Conservation (phyloP, 2,888 invertebrate species). For the Lasioglossum marginatum region DNA sequence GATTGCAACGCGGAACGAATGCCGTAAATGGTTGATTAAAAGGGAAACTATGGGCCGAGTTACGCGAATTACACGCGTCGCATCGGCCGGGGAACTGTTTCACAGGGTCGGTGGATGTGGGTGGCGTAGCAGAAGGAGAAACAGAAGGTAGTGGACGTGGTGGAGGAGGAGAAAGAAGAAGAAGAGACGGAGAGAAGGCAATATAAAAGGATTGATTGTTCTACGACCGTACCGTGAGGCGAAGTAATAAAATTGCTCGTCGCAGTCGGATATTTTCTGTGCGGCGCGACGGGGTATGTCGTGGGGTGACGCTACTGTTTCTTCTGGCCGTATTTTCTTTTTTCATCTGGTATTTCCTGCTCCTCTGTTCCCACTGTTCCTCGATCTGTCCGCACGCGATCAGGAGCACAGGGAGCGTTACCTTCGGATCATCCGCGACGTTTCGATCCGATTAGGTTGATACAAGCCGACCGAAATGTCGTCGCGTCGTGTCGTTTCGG, state of each 20-base stretch:
- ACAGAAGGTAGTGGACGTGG: background rate
- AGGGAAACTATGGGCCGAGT: background rate
- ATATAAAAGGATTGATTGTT: constrained; percentile 51
- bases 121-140: background rate
- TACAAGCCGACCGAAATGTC: too few species aligned
- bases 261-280: constrained; percentile 61
- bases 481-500: too few species aligned
- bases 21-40: constrained; percentile 18
- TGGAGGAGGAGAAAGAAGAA: background rate
- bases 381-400: background rate
- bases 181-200: background rate
- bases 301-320: background rate
- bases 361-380: background rate
- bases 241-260: constrained; percentile 62
- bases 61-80: constrained; percentile 11
- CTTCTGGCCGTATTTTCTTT: constrained; percentile 25
- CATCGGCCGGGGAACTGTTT: constrained; percentile 45
- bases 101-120: background rate
- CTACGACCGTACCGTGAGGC: constrained; percentile 41
- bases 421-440: constrained; percentile 1
- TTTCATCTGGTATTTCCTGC: background rate
- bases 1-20: background rate
- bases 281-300: background rate
- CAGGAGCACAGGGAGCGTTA: background rate
- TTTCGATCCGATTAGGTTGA: background rate